Evolutionary conservation across 2,113 vertebrate genomes (phyloP), one percentile per base, ranked within the genome.

Genomic region (pig (Sus scrofa)): DNA sequence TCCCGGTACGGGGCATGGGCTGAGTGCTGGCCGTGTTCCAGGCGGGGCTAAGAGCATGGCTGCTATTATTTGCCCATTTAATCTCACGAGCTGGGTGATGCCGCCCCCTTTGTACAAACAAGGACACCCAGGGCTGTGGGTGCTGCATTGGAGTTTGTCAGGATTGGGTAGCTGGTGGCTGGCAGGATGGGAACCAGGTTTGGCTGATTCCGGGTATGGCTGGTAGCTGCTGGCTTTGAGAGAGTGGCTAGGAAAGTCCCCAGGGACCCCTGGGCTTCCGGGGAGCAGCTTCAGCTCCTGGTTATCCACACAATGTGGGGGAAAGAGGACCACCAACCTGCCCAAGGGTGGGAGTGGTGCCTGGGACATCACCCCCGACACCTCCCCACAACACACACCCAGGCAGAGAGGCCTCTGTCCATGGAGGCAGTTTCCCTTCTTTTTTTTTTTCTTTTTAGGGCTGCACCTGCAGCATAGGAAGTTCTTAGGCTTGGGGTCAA

Each of bases 11-110:
- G 24, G 26, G 13, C 6, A 0, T 0, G 2, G 26, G 27, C 58
- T 6, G 16, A 37, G 26, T 3, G 9, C 58, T 22, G 2, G 16
- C 12, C 1, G 0, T 19, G 65, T 1, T 34, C 15, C 34, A 0
- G 19, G n/a, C 0, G 0, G 10, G 8, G 65, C 71, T 58, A 1
- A 56, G n/a, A 26, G 1, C 5, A 9, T 3, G 6, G 32, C 52
- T 1, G 24, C 6, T n/a, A 6, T 62, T 44, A 44, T 44, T 44
- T 44, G 44, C 44, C 44, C 44, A 44, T 44, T 44, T 44, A 44
- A 44, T 44, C 18, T 19, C n/a, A 8, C 10, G 10, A 39, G 19
- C 15, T 1, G n/a, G 30, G 20, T 0, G 3, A 10, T 2, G 10
- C 19, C 58, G 12, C 56, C n/a, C 27, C 15, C 8, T 18, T 7